Evolutionary conservation across 2,888 invertebrate genomes (phyloP), one percentile per base, ranked within the genome.

Genomic region (Chironomus tentans): DNA sequence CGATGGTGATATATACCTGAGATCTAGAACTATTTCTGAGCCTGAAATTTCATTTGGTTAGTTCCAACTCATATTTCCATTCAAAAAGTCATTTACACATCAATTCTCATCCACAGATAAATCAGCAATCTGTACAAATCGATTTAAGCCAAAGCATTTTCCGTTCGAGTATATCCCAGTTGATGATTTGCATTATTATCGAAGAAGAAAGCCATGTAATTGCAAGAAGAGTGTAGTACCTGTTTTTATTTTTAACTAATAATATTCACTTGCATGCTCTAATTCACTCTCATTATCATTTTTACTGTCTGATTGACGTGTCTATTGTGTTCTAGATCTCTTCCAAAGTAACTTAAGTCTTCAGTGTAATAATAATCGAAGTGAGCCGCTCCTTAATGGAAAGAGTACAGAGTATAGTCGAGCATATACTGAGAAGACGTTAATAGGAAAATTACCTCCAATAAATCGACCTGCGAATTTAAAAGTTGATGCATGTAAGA

Each of bases 101-200:
- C 3, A 28, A 28, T 38, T 38, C 5, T 65, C 0, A 13, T 76
- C 15, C 13, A 48, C 38, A 76, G 76, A 76, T 28, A 76, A 69
- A 18, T 74, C 74, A 24, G 74, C 68, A 7, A 68, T 74, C 15
- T 15, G 22, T 61, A 22, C 65, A 13, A 68, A 68, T 62, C 74
- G 74, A 10, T 76, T 76, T 46, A 76, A 76, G 61, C 24, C 76
- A 12, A 38, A 68, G 21, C 22, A 76, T 50, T 80, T 82, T 77
- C 80, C 80, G 2, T 83, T 82, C 77, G 84, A 84, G 77, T 81
- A 82, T 50, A 81, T 83, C 4, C 80, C 82, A 10, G 81, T 84
- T n/a, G 84, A 84, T 78, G 82, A 84, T 77, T 79, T 84, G 5
- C 83, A 83, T 78, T 83, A 80, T 79, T 83, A 82, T 78, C 80